Percentiles rank a stretch among this genome's conserved stretches.
These are phyloP conservation scores for Ophonus ardosiacus DNA, from an alignment of 2,888 invertebrate species.

Conservation along the genomic window DNA sequence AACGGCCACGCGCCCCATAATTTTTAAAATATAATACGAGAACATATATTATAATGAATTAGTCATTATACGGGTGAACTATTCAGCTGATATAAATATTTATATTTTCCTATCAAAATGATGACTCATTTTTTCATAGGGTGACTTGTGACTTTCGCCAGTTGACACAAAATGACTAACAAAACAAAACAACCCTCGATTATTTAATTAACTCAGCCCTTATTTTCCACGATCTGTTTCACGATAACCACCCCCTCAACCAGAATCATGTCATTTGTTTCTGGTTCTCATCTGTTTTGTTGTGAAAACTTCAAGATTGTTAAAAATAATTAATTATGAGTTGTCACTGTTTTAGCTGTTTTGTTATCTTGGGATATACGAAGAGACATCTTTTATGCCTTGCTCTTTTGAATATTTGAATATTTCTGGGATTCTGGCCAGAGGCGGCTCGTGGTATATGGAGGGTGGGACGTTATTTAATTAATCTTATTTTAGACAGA, in stretches of 20 bases:
- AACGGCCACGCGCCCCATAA: too few species aligned
- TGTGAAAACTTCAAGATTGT: background rate
- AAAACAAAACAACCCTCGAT: constrained; percentile 23
- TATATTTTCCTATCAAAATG: background rate
- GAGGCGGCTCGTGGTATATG: background rate
- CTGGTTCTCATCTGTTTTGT: background rate
- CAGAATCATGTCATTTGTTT: background rate
- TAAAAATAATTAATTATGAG: constrained; percentile 1
- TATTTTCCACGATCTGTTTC: constrained; percentile 37
- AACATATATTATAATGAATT: background rate
- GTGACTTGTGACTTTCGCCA: constrained; percentile 14
- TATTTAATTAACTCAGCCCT: constrained; percentile 35
- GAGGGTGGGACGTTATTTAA: too few species aligned
- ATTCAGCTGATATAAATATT: constrained; percentile 22
- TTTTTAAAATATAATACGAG: too few species aligned
- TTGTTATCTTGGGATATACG: background rate
- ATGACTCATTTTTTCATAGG: constrained; percentile 31
- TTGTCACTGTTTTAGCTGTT: background rate
- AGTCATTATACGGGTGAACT: background rate
- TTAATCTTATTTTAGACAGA: too few species aligned
- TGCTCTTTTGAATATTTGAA: constrained; percentile 37
- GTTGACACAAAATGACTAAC: constrained; percentile 43
- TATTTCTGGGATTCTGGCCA: background rate
- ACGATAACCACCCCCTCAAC: constrained; percentile 10
- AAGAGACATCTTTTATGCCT: constrained; percentile 8